These are phyloP conservation scores for Alviniconcha strummeri DNA, from an alignment of 2,888 invertebrate species.

Conservation along the genomic window DNA sequence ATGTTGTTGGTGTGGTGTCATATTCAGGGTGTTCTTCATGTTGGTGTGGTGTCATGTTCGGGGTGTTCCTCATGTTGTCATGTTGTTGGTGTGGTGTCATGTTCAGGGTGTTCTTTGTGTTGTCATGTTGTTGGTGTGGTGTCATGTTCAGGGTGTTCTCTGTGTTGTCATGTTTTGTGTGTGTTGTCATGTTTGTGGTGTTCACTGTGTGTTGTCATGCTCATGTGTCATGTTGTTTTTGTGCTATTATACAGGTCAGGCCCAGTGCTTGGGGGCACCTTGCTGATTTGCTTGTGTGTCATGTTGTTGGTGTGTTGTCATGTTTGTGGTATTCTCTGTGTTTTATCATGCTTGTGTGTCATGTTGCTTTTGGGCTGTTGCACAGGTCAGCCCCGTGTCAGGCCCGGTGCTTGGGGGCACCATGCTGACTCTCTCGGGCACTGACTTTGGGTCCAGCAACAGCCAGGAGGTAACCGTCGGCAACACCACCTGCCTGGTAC, in stretches of 20 bases:
- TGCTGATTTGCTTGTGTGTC: too few species aligned
- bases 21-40: slow-evolving; percentile 39
- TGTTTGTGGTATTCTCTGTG: too few species aligned
- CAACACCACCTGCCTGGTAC: slow-evolving; percentile 25
- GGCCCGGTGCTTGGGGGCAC: slow-evolving; percentile 46
- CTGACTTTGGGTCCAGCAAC: slow-evolving; percentile 34
- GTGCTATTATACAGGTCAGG: slow-evolving; percentile 39
- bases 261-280: slow-evolving; percentile 25
- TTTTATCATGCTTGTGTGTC: too few species aligned
- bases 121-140: too few species aligned
- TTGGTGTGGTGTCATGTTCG: too few species aligned
- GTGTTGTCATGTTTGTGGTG: too few species aligned
- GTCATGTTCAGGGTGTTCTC: too few species aligned
- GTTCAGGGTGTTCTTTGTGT: slow-evolving; percentile 38
- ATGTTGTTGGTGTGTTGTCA: too few species aligned
- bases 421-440: slow-evolving; percentile 39
- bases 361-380: neutral
- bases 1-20: neutral
- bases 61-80: too few species aligned
- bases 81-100: neutral
- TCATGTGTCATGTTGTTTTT: too few species aligned
- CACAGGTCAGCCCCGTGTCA: slow-evolving; percentile 39
- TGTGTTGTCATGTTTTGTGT: too few species aligned
- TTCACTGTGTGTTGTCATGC: too few species aligned
- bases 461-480: slow-evolving; percentile 20